Evolutionary conservation across 1,140 invertebrate genomes (phyloP).

Genomic region (Pectinophora gossypiella): DNA sequence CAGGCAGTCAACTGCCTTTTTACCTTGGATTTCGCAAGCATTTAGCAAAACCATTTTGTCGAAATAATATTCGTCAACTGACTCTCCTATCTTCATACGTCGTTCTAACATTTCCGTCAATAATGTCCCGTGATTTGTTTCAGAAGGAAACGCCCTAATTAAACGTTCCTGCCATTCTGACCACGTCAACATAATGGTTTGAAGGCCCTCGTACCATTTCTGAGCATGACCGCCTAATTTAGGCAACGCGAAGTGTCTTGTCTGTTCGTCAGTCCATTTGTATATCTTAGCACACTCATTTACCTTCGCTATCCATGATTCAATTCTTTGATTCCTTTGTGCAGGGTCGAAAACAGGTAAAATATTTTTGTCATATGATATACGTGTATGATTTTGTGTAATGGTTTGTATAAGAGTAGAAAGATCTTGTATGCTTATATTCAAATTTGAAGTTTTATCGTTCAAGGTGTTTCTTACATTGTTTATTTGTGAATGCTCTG

Average conservation of each 20-base stretch:
- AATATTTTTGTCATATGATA: constrained; percentile 6
- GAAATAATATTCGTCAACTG: constrained; percentile 4
- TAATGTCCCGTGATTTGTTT: background rate
- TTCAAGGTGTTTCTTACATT: no score
- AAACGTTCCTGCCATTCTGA: background rate
- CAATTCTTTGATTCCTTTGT: background rate
- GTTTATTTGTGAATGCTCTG: no score
- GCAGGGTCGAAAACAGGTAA: constrained; percentile 4
- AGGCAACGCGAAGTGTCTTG: no score
- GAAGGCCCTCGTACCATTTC: constrained; percentile 13
- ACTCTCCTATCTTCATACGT: background rate
- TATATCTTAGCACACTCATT: constrained; percentile 13
- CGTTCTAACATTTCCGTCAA: constrained; percentile 6
- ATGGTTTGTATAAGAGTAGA: no score
- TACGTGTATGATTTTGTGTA: background rate
- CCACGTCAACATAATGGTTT: constrained; percentile 3
- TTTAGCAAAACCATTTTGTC: constrained; percentile 7
- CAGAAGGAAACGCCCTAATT: background rate
- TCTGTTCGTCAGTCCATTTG: constrained; percentile 12
- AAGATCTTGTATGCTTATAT: no score
- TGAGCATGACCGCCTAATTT: constrained; percentile 11
- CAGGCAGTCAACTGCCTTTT: constrained; percentile 4
- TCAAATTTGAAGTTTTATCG: no score
- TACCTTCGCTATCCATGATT: background rate
- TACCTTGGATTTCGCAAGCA: background rate